Percentiles rank a stretch among this genome's conserved stretches.
These are phyloP conservation scores for Hoplodrina ambigua DNA, from an alignment of 2,888 invertebrate species.

Conservation along the genomic window DNA sequence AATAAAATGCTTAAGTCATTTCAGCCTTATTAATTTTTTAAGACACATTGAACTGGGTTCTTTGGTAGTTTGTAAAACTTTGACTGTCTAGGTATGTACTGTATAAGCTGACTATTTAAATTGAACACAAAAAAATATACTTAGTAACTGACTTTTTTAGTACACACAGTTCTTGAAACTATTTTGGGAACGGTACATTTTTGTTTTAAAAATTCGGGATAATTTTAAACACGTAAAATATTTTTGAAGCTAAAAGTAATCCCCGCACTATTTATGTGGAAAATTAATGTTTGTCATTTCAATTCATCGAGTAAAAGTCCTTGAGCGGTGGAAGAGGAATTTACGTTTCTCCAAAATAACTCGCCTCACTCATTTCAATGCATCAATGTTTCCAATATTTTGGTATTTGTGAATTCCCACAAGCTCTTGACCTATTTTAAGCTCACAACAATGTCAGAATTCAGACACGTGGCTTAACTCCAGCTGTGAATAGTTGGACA, in stretches of 20 bases:
- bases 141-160: not conserved
- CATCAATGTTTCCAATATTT: conserved; percentile 65
- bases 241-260: conserved; percentile 7
- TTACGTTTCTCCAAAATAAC: conserved; percentile 49
- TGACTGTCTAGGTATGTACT: not conserved
- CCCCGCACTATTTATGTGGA: not conserved
- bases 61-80: not conserved
- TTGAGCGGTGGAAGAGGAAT: conserved; percentile 27
- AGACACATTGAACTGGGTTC: not conserved
- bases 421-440: conserved; percentile 73
- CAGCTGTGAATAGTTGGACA: conserved; percentile 65
- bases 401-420: conserved; percentile 62
- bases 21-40: not conserved
- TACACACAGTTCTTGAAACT: conserved; percentile 2
- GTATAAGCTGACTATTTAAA: no score
- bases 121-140: not conserved
- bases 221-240: not conserved
- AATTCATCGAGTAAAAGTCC: conserved; percentile 19
- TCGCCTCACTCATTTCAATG: conserved; percentile 29
- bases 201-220: not conserved
- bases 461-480: conserved; percentile 71
- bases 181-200: not conserved
- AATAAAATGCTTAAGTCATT: not conserved
- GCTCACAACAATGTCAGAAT: conserved; percentile 71
- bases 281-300: conserved; percentile 4